A percentile compares a stretch with the other conserved stretches of the same genome.
Conservation (phyloP, 30 jellyfish, hydroid and myxozoan species). For the Catostylus mosaicus region DNA sequence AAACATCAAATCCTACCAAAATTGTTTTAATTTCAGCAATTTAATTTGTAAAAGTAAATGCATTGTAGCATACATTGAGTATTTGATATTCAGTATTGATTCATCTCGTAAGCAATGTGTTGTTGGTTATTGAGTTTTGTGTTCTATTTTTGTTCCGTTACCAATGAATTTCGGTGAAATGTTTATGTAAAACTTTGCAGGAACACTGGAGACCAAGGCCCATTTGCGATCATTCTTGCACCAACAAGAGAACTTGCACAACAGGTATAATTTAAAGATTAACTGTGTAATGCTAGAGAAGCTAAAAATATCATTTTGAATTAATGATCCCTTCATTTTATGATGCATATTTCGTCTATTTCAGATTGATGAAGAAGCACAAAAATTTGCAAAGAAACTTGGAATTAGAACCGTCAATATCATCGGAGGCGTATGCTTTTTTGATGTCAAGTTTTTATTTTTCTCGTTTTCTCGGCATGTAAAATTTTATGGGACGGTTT, state of each 20-base stretch:
- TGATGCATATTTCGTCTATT: neutral
- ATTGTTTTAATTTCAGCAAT: too few relatives aligned
- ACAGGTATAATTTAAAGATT: constrained; percentile 71
- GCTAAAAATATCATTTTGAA: neutral
- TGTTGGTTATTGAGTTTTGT: too few relatives aligned
- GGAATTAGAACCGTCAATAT: constrained; percentile 93
- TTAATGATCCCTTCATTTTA: neutral
- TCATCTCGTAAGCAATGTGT: too few relatives aligned
- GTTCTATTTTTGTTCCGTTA: too few relatives aligned
- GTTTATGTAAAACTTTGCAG: neutral
- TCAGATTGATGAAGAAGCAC: constrained; percentile 97
- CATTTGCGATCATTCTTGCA: constrained; percentile 97
- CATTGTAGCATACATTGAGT: too few relatives aligned
- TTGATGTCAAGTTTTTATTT: neutral
- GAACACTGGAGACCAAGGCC: constrained; percentile 92
- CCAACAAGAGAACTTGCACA: constrained; percentile 99
- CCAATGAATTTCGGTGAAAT: too few relatives aligned
- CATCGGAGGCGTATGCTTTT: constrained; percentile 94
- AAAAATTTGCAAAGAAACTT: constrained; percentile 87
- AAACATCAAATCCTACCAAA: too few relatives aligned
- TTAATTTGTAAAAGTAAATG: too few relatives aligned
- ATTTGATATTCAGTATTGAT: too few relatives aligned
- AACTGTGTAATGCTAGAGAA: constrained; percentile 1
- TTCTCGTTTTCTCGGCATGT: neutral
- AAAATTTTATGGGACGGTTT: too few relatives aligned